Base-by-base conservation (phyloP, 1,140 invertebrate species). In the Drosophila burlai region DNA sequence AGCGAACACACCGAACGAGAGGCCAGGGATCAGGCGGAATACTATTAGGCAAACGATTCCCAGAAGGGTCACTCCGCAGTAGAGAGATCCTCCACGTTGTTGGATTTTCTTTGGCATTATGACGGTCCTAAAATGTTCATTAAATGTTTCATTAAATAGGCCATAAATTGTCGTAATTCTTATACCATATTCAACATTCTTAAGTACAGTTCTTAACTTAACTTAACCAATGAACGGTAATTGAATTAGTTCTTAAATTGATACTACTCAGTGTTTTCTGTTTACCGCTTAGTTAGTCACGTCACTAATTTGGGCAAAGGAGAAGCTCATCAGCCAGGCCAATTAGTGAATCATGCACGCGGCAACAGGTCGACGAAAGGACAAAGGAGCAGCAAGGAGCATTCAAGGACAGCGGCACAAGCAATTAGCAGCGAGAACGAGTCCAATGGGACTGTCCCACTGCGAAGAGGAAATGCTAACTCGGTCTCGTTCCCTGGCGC, bases 31-130 rank as follows among this genome's bases (percentile, higher is more conserved):
- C 15, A 90, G 59, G 5, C 81, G 85, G 24, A 90, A 79, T 0
- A 90, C 29, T 0, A 90, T 54, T 0, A 90, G 54, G 31, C 75
- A 78, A 3, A 76, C 9, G 21, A 90, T 50, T 1, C 52, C 86
- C 18, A 90, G n/a, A 5, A 91, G 15, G 7, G 86, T 85, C 2
- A 91, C 47, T 21, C 86, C 78, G 4, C 82, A 91, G 31, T 80
- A 85, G 11, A 91, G 72, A 7, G 86, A 58, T n/a, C 71, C 81
- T 18, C 76, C 61, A 15, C 62, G 55, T 15, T 76, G 64, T 31
- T 90, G 65, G 5, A 77, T 54, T 58, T 69, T 62, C 36, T 68
- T 76, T 46, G 77, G 67, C 78, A 82, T 84, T 21, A 59, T 85
- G 26, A 29, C 43, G 40, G 40, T 43, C 46, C 83, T 85, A 38